phyloP scores from a whole-genome alignment of 2,888 invertebrate genomes.

The Lycocerus yunnanus region DNA sequence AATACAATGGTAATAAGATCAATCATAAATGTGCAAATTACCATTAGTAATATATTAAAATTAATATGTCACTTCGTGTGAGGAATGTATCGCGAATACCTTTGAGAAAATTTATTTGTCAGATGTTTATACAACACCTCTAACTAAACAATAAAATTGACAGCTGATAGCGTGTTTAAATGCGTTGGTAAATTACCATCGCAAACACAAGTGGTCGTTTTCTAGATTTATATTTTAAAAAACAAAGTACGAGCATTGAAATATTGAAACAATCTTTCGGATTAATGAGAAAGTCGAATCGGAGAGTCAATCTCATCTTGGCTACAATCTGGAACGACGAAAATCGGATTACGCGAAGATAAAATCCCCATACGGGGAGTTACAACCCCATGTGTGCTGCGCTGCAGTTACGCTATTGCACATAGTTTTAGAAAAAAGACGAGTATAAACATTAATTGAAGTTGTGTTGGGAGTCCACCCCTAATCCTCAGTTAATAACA shows the following conservation, averaged over 20 bases:
- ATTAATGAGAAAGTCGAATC: constrained; percentile 8
- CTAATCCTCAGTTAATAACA: constrained; percentile 41
- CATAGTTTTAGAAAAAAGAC: constrained; percentile 31
- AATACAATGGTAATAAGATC: constrained; percentile 15
- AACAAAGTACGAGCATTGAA: neutral
- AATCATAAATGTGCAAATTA: constrained; percentile 10
- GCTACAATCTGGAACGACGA: constrained; percentile 34
- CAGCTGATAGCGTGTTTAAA: neutral
- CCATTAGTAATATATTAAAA: neutral
- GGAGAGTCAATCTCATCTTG: constrained; percentile 31
- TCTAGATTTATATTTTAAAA: neutral
- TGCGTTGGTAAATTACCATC: neutral
- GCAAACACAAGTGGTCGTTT: neutral
- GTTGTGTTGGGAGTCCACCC: constrained; percentile 33
- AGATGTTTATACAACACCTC: constrained; percentile 5
- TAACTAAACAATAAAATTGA: constrained; percentile 1
- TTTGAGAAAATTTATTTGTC: constrained; percentile 9
- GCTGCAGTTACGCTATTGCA: constrained; percentile 20
- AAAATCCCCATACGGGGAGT: constrained; percentile 25
- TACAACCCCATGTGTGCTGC: constrained; percentile 20
- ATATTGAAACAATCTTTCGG: neutral
- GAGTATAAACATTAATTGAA: constrained; percentile 42
- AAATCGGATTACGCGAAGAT: constrained; percentile 35
- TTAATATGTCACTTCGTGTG: neutral
- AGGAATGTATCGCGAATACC: neutral